Percentiles rank a stretch among this genome's conserved stretches.
phyloP scores from a whole-genome alignment of 2,113 vertebrate genomes.

The Mustela lutreola region DNA sequence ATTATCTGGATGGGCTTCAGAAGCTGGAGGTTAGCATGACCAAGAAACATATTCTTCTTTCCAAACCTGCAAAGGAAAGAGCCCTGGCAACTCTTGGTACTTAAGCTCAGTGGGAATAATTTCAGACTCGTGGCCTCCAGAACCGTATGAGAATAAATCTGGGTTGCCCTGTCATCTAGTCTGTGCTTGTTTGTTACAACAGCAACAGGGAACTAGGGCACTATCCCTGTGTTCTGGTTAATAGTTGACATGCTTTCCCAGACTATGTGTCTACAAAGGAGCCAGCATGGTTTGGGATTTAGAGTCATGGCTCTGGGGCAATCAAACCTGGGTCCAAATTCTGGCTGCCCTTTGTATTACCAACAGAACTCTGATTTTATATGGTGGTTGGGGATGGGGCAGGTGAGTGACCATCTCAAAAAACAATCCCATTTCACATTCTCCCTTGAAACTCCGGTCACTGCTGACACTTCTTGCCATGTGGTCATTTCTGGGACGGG shows the following conservation, averaged over 20 bases:
- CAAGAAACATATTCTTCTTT: background rate
- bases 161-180: background rate
- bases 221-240: background rate
- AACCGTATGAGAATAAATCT: background rate
- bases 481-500: background rate
- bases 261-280: background rate
- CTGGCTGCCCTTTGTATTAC: background rate
- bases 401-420: background rate
- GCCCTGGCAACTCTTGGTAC: background rate
- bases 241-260: background rate
- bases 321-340: background rate
- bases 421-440: background rate
- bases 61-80: background rate
- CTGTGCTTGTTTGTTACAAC: background rate
- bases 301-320: background rate
- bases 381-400: background rate
- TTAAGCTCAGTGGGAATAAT: background rate
- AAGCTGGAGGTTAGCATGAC: background rate
- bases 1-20: background rate
- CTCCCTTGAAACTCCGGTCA: background rate
- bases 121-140: background rate
- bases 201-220: background rate
- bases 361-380: conserved; percentile 8
- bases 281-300: background rate
- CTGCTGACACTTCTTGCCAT: background rate